Base-by-base conservation (phyloP, 2,888 invertebrate genomes). In the Diplazon laetatorius region DNA sequence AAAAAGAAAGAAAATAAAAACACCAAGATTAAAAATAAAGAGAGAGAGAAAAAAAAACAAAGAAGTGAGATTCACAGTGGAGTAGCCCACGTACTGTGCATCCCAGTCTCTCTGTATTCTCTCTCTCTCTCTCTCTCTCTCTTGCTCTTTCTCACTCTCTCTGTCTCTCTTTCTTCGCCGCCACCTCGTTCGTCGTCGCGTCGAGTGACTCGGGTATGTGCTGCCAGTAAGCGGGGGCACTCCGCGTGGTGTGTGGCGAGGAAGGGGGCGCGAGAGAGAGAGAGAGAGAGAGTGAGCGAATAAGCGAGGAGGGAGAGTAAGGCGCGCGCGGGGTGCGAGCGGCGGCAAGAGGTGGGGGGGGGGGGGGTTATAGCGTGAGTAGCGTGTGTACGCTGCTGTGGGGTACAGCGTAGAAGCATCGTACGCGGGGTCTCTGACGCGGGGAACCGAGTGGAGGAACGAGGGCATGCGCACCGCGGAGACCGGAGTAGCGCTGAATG, bases 331-430 rank as follows among this genome's bases (percentile, higher is more conserved):
- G 18, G 22, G 63, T 57, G 65, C 76, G 55, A 60, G 18, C 16
- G 37, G 81, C 72, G 80, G 80, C 30, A 55, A 20, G 39, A 20
- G 65, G 68, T 73, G 82, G 83, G 82, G 81, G 80, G 82, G 82
- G 82, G 80, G 81, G 83, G 82, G 83, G 66, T 18, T 72, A 77
- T 85, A 85, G 85, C 88, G 89, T 88, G 89, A 89, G 89, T 89
- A 89, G 87, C 89, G 89, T 89, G 89, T 89, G 89, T 89, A 89
- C 87, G 89, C 88, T 75, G 71, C 35, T 68, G 71, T 75, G 50
- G 78, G 75, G 55, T 68, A 50, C 75, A 75, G 78, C 78, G 78
- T 78, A 78, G 75, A 78, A 78, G 75, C 78, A 78, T 78, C 78
- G 78, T 78, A 78, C 78, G 78, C 78, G 78, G 70, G n/a, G n/a